These are phyloP conservation scores for Onchidella celtica DNA, from an alignment of 2,888 invertebrate genomes.

Conservation along the genomic window DNA sequence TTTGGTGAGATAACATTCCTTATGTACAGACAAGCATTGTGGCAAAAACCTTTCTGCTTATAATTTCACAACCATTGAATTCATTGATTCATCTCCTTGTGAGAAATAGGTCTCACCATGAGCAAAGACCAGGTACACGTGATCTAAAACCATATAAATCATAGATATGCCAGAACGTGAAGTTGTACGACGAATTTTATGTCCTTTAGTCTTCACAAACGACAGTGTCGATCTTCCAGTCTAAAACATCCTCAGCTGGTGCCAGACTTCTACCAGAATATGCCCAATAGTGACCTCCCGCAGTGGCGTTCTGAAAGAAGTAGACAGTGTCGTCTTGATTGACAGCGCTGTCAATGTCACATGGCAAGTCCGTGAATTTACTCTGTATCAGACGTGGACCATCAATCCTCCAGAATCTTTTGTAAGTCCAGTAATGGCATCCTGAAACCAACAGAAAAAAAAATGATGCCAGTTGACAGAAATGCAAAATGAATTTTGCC, in stretches of 20 bases:
- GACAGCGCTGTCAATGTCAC: constrained; percentile 42
- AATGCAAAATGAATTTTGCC: too few species aligned
- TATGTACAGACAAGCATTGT: too few species aligned
- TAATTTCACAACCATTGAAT: too few species aligned
- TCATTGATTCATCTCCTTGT: too few species aligned
- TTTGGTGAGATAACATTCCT: too few species aligned
- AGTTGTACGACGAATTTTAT: not conserved
- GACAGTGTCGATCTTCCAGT: constrained; percentile 44
- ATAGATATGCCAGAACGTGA: not conserved
- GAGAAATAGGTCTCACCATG: too few species aligned
- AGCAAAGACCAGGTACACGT: too few species aligned
- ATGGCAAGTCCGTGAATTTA: constrained; percentile 33
- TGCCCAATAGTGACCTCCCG: constrained; percentile 14
- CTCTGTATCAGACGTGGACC: constrained; percentile 19
- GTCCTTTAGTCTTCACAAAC: not conserved
- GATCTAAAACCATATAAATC: too few species aligned
- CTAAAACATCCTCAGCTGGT: not conserved
- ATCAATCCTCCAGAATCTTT: not conserved
- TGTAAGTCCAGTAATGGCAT: constrained; percentile 40
- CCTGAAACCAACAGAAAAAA: too few species aligned
- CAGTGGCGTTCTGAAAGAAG: constrained; percentile 43
- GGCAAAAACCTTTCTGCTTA: too few species aligned
- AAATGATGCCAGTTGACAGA: too few species aligned
- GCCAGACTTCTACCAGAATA: constrained; percentile 4
- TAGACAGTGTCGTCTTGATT: not conserved